Percentiles rank a stretch among this genome's conserved stretches.
Conservation (phyloP, 2,113 vertebrate species). For the Passer domesticus region DNA sequence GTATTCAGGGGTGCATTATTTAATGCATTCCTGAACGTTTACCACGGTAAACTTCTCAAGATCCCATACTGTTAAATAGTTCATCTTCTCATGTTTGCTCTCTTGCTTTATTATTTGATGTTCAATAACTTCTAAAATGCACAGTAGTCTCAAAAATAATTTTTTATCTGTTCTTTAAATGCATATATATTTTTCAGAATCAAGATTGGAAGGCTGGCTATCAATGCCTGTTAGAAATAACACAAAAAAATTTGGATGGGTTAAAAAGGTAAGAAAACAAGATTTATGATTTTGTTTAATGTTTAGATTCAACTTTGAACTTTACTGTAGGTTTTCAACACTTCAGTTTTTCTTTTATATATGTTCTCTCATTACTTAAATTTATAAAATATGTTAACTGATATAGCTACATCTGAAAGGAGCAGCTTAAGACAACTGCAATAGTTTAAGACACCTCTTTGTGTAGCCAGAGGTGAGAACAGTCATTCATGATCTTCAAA, state of each 20-base stretch:
- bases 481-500: background rate
- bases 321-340: background rate
- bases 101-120: background rate
- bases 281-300: background rate
- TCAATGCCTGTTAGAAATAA: conserved; percentile 95
- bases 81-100: background rate
- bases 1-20: background rate
- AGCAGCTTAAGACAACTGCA: background rate
- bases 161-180: background rate
- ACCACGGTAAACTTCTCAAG: background rate
- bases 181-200: conserved; percentile 75
- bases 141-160: background rate
- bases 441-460: background rate
- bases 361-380: background rate
- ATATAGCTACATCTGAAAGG: background rate
- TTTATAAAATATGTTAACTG: background rate
- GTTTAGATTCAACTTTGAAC: background rate
- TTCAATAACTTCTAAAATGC: background rate
- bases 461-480: background rate
- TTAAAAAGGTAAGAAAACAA: conserved; percentile 85
- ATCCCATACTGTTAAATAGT: background rate
- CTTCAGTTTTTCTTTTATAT: background rate
- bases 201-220: conserved; percentile 94
- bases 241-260: conserved; percentile 98
- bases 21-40: background rate